Evolutionary conservation across 2,888 invertebrate genomes (phyloP), one percentile per base, ranked within the genome.

Genomic region (Drosophila macrospina): DNA sequence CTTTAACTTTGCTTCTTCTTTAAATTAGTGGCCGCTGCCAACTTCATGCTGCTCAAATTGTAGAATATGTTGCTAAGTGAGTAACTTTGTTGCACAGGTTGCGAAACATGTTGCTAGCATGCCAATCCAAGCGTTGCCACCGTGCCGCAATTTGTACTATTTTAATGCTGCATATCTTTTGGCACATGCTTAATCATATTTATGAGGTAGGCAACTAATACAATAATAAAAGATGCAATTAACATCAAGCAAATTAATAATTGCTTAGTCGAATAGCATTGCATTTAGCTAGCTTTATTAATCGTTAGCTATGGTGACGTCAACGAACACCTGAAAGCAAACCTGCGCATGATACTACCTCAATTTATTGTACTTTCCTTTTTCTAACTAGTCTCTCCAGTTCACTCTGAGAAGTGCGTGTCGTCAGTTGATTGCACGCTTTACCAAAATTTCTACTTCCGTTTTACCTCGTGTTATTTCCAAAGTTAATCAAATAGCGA

Each of bases 321-420:
- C 73, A 65, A 13, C 41, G 47, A 51, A 51, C 20, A 30, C 16
- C 47, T 30, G 32, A 32, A 4, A 41, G 45, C 15, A 10, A 30
- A 11, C 4, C 15, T 62, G 56, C 77, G 76, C 73, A 77, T 47
- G n/a, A 2, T 54, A 37, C 37, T 3, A 77, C 78, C 78, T 77
- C 13, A 32, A 26, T 4, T 8, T 39, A 16, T 24, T 8, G 15
- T 50, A 30, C 13, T 28, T 28, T 6, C 28, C 28, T 7, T 28
- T 28, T 28, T 44, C 50, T 36, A 28, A 41, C 8, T 36, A 52
- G 54, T 52, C 45, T 30, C 34, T 69, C 77, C 54, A 88, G 80
- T 84, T 68, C 44, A 66, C 66, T 62, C 68, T 61, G 68, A 77
- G 71, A 45, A 50, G 64, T 64, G 67, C 54, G 65, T 73, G 66